Conservation (phyloP, 2,888 invertebrate genomes). For the Ischnus inquisitorius region DNA sequence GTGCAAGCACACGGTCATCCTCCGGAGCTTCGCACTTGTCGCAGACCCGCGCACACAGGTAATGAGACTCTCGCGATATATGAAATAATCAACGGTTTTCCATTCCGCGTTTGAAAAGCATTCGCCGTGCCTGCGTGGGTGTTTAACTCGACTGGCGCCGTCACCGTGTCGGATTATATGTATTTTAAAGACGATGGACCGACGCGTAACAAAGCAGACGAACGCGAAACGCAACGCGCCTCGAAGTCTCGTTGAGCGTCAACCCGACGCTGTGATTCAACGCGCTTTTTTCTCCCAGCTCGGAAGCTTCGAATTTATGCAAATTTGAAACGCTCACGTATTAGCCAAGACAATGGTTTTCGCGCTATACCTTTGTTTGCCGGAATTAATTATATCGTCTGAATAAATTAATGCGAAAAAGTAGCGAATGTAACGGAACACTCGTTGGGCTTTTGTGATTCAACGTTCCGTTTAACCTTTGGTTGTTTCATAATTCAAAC, state of each 20-base stretch:
- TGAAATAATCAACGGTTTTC: slow-evolving; percentile 41
- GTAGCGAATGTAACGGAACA: neutral
- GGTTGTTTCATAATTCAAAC: neutral
- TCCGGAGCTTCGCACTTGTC: slow-evolving; percentile 54
- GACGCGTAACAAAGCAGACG: neutral
- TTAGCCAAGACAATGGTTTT: neutral
- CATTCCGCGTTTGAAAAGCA: slow-evolving; percentile 7
- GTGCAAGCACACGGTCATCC: slow-evolving; percentile 32
- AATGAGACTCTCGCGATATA: slow-evolving; percentile 20
- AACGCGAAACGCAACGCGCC: neutral
- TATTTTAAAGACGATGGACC: slow-evolving; percentile 32
- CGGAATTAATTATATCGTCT: neutral
- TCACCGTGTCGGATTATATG: slow-evolving; percentile 5
- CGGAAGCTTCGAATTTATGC: neutral
- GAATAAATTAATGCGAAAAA: neutral
- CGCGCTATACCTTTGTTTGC: neutral
- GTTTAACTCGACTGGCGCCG: slow-evolving; percentile 56
- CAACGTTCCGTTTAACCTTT: neutral
- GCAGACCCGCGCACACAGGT: neutral
- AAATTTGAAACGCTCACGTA: neutral
- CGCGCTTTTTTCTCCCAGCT: neutral
- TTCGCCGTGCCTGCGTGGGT: slow-evolving; percentile 33
- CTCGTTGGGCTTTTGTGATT: neutral
- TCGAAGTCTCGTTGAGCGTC: neutral
- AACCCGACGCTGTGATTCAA: neutral